phyloP scores from a whole-genome alignment of 2,888 invertebrate genomes.

The Dermolepida albohirtum region DNA sequence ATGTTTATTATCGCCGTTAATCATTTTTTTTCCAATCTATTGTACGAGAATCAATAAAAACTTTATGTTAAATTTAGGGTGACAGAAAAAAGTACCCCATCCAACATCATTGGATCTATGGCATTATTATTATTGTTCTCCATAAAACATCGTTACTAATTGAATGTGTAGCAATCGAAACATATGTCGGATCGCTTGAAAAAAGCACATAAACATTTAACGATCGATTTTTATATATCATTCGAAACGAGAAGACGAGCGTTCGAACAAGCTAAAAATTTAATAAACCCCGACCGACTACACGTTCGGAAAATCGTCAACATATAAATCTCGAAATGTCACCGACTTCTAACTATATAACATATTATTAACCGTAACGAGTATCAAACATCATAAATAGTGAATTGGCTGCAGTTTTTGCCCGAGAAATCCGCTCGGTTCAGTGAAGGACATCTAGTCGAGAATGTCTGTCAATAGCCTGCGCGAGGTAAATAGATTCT shows the following conservation, averaged over 20 bases:
- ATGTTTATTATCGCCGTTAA: too few species aligned
- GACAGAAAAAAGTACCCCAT: constrained; percentile 17
- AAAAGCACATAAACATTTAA: constrained; percentile 38
- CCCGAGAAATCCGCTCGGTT: constrained; percentile 33
- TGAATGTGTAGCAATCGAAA: constrained; percentile 38
- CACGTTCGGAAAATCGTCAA: constrained; percentile 37
- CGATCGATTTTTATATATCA: constrained; percentile 32
- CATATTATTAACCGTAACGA: constrained; percentile 42
- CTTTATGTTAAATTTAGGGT: constrained; percentile 33
- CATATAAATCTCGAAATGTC: constrained; percentile 41
- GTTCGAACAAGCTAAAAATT: constrained; percentile 34
- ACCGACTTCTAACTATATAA: constrained; percentile 33
- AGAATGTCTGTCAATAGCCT: constrained; percentile 36
- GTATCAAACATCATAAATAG: constrained; percentile 42
- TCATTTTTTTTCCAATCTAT: too few species aligned
- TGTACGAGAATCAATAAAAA: neutral
- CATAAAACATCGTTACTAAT: constrained; percentile 37
- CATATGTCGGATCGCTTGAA: constrained; percentile 36
- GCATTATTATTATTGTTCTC: constrained; percentile 33
- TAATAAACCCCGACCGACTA: constrained; percentile 35
- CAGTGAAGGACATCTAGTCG: constrained; percentile 41
- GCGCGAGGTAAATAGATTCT: constrained; percentile 35
- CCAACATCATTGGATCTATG: constrained; percentile 27
- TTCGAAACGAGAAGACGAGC: constrained; percentile 28
- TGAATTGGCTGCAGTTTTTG: constrained; percentile 38